Percentiles rank a stretch among this genome's conserved stretches.
These are phyloP conservation scores for Lottia scabra DNA, from an alignment of 2,888 invertebrate species.

Conservation along the genomic window DNA sequence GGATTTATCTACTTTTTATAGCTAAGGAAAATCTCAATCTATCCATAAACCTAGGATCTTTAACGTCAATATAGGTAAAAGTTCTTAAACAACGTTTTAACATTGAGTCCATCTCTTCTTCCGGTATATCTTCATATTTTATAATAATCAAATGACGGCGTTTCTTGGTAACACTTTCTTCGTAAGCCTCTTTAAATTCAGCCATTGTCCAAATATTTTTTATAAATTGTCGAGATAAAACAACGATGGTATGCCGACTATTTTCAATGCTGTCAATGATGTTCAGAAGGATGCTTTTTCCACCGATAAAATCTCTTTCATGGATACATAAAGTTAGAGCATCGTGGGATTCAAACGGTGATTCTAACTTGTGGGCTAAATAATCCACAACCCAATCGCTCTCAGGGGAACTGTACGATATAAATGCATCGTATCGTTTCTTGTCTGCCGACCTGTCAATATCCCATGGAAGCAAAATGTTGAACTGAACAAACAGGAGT, in stretches of 20 bases:
- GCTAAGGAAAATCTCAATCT: slow-evolving; percentile 87
- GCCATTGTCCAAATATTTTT: slow-evolving; percentile 91
- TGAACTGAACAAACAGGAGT: slow-evolving; percentile 51
- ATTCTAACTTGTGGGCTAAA: slow-evolving; percentile 83
- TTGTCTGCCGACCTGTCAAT: slow-evolving; percentile 3
- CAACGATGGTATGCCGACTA: slow-evolving; percentile 85
- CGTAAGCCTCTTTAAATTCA: slow-evolving; percentile 89
- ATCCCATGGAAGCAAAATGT: slow-evolving; percentile 50
- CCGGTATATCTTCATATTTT: slow-evolving; percentile 84
- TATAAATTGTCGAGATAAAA: slow-evolving; percentile 88
- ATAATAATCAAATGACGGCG: slow-evolving; percentile 85
- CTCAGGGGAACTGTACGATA: slow-evolving; percentile 90
- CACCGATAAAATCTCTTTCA: slow-evolving; percentile 37
- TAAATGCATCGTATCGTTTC: slow-evolving; percentile 82
- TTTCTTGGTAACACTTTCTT: slow-evolving; percentile 81
- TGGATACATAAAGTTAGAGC: slow-evolving; percentile 71
- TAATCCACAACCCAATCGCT: slow-evolving; percentile 88
- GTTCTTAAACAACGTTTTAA: slow-evolving; percentile 88
- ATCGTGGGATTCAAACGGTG: slow-evolving; percentile 83
- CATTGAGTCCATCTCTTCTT: slow-evolving; percentile 86
- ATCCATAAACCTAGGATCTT: slow-evolving; percentile 94
- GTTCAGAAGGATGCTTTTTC: slow-evolving; percentile 79
- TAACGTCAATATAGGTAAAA: slow-evolving; percentile 86
- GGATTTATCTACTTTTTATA: not conserved
- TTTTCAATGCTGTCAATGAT: slow-evolving; percentile 89